Evolutionary conservation across 2,113 vertebrate species (phyloP).

Genomic region (Camelus bactrianus): DNA sequence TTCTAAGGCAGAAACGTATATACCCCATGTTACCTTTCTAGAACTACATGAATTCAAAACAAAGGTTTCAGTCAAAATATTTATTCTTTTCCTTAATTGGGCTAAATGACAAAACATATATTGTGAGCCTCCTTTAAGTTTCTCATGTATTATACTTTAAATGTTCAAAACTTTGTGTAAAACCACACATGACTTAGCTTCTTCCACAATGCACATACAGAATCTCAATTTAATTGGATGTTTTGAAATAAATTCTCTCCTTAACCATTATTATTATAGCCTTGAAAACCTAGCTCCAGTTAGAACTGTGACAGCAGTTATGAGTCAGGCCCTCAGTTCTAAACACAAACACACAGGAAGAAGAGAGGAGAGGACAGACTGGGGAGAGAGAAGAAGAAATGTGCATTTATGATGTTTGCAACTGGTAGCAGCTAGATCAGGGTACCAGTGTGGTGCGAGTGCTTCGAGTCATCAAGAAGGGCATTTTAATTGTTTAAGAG

Average conservation of each 20-base stretch:
- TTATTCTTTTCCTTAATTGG: conserved; percentile 48
- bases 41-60: conserved; percentile 33
- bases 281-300: neutral
- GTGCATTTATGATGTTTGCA: neutral
- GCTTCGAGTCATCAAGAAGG: neutral
- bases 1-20: neutral
- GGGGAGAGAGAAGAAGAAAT: neutral
- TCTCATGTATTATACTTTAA: neutral
- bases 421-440: neutral
- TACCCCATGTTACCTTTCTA: neutral
- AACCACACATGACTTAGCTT: neutral
- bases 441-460: neutral
- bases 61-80: conserved; percentile 52
- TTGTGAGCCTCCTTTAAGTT: neutral
- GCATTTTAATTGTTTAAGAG: neutral
- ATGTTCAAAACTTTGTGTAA: neutral
- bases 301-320: neutral
- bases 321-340: no score
- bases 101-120: conserved; percentile 1
- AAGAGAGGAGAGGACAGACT: neutral
- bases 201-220: neutral
- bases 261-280: neutral
- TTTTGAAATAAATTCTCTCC: neutral
- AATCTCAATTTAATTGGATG: neutral
- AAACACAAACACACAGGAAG: neutral